Conservation (phyloP, 2,113 vertebrate species). For the Myrmecobius fasciatus region DNA sequence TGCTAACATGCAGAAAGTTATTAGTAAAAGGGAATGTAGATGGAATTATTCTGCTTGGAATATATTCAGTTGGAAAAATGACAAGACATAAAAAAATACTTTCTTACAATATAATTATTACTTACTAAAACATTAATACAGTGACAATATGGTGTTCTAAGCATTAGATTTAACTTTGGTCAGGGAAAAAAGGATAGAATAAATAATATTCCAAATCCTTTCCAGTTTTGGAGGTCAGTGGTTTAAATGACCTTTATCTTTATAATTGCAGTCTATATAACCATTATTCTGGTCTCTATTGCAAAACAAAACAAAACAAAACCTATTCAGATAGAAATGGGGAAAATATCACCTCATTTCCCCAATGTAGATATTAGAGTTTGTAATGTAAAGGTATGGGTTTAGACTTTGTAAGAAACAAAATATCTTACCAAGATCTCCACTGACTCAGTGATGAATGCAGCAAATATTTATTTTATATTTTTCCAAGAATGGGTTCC, state of each 20-base stretch:
- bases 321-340: neutral
- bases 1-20: neutral
- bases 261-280: neutral
- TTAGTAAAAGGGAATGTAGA: neutral
- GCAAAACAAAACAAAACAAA: neutral
- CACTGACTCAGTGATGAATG: no score
- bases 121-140: neutral
- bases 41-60: neutral
- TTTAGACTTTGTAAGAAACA: neutral
- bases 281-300: neutral
- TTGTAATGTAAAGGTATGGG: neutral
- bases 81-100: neutral
- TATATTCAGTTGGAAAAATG: neutral
- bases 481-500: no score
- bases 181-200: neutral
- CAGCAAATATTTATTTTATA: no score
- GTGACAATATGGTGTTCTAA: neutral
- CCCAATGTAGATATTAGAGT: neutral
- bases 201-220: neutral
- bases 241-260: neutral
- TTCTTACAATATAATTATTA: neutral
- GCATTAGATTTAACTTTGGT: neutral
- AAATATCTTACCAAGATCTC: no score
- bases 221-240: neutral
- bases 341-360: neutral